Evolutionary conservation across 2,113 vertebrate species (phyloP).

Genomic region (Eptesicus fuscus): DNA sequence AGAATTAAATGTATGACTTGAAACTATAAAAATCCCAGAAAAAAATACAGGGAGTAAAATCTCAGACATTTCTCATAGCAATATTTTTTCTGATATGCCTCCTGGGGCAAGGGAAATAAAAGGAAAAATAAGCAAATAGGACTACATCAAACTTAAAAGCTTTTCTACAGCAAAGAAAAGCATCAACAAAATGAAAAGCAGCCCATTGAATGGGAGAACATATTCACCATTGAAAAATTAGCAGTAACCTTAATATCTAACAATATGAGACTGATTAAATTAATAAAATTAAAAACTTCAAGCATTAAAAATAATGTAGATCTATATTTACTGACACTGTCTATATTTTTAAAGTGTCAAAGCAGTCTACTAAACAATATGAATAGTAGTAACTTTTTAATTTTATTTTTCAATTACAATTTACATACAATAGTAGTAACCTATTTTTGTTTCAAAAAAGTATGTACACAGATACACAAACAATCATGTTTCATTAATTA

Average conservation of each 20-base stretch:
- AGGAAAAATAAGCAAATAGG: neutral
- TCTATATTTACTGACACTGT: neutral
- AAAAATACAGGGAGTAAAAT: neutral
- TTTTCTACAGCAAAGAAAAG: neutral
- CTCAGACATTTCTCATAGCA: neutral
- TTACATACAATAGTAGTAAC: neutral
- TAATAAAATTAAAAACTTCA: neutral
- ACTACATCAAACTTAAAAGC: neutral
- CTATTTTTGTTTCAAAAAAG: neutral
- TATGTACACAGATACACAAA: neutral
- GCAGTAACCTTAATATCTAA: neutral
- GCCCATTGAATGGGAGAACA: neutral
- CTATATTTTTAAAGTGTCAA: neutral
- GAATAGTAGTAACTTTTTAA: neutral
- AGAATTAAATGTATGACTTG: neutral
- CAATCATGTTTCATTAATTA: neutral
- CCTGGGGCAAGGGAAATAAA: neutral
- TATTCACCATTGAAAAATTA: neutral
- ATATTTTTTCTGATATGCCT: neutral
- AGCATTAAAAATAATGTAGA: neutral
- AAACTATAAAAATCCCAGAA: neutral
- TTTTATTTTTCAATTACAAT: neutral
- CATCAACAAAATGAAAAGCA: neutral
- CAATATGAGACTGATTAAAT: neutral
- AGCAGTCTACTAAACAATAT: neutral